Evolutionary conservation across 2,888 invertebrate species (phyloP).

Genomic region (Drosophila stalkeri): DNA sequence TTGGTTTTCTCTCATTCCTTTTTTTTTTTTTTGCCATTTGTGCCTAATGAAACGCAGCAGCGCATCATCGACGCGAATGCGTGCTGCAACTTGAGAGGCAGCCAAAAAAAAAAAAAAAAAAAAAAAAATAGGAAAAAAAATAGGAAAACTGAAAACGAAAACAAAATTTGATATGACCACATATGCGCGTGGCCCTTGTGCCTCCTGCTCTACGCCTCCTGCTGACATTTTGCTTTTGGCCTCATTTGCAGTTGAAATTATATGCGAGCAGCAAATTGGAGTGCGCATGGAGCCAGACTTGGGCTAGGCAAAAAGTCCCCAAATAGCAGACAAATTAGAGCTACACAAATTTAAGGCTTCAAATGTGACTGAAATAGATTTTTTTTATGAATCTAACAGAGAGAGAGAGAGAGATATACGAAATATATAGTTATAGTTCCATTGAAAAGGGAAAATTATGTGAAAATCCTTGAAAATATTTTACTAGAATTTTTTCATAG

Average conservation of each 20-base stretch:
- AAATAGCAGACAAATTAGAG: too few species aligned
- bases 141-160: neutral
- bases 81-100: slow-evolving; percentile 27
- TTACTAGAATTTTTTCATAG: too few species aligned
- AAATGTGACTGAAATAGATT: neutral
- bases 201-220: neutral
- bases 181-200: slow-evolving; percentile 13
- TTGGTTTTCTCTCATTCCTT: neutral
- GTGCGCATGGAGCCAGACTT: too few species aligned
- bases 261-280: neutral
- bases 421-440: too few species aligned
- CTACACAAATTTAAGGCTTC: neutral
- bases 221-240: slow-evolving; percentile 1
- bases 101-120: slow-evolving; percentile 1
- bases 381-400: too few species aligned
- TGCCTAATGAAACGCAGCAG: slow-evolving; percentile 19
- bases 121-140: slow-evolving; percentile 1
- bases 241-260: slow-evolving; percentile 12
- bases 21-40: neutral
- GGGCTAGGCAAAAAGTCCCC: neutral
- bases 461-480: too few species aligned
- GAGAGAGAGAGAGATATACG: too few species aligned
- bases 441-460: too few species aligned
- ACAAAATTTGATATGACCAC: slow-evolving; percentile 19
- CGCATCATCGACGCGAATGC: slow-evolving; percentile 4